Conservation (phyloP, 2,888 invertebrate genomes). For the Nomada hirtipes region DNA sequence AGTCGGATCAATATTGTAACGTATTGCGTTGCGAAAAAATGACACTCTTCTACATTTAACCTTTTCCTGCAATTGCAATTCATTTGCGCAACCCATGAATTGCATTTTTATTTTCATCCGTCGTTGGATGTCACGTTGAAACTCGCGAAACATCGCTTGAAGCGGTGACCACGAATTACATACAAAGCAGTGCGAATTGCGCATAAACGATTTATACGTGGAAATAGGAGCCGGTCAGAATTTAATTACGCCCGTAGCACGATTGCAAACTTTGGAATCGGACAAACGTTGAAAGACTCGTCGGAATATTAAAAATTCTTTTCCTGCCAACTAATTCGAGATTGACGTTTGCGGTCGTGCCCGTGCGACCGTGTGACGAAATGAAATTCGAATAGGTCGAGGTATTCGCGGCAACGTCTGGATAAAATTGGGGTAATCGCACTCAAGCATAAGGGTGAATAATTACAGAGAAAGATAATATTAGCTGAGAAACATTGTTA, state of each 20-base stretch:
- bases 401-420: not conserved
- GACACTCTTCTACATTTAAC: too few relatives aligned
- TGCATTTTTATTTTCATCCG: too few relatives aligned
- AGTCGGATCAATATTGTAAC: too few relatives aligned
- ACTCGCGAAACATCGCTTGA: too few relatives aligned
- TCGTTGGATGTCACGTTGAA: too few relatives aligned
- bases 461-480: not conserved
- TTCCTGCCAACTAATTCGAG: not conserved
- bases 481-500: too few relatives aligned
- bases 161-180: too few relatives aligned
- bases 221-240: not conserved
- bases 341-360: not conserved
- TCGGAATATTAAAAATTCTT: slow-evolving; percentile 5
- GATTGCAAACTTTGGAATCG: not conserved
- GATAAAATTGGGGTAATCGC: not conserved
- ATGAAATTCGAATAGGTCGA: slow-evolving; percentile 6
- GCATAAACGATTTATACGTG: too few relatives aligned
- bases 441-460: not conserved
- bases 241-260: slow-evolving; percentile 1
- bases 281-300: not conserved
- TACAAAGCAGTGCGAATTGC: too few relatives aligned
- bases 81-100: too few relatives aligned
- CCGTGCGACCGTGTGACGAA: not conserved
- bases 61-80: too few relatives aligned
- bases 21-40: too few relatives aligned